These are phyloP conservation scores for Cepaea nemoralis DNA, from an alignment of 1,140 invertebrate genomes.

Conservation along the genomic window DNA sequence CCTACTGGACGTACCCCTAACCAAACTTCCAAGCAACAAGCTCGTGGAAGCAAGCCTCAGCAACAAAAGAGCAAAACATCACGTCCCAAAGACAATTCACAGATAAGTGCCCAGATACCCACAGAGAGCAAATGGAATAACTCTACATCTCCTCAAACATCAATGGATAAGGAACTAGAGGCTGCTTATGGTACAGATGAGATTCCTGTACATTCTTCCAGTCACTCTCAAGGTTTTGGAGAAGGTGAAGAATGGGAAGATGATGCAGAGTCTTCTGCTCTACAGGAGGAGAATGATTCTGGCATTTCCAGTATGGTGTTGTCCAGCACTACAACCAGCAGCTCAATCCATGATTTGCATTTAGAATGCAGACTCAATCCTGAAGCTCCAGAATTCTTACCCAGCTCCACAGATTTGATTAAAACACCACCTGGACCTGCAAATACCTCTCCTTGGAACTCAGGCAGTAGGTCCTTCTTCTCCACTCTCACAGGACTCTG, in stretches of 20 bases:
- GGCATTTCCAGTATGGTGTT: not conserved
- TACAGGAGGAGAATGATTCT: slow-evolving; percentile 40
- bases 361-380: slow-evolving; percentile 56
- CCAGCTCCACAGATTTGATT: slow-evolving; percentile 51
- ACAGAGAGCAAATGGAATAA: not conserved
- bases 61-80: slow-evolving; percentile 16
- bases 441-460: slow-evolving; percentile 41
- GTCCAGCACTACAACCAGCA: not conserved
- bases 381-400: slow-evolving; percentile 58
- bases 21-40: not conserved
- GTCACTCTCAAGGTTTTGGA: slow-evolving; percentile 43
- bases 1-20: slow-evolving; percentile 37
- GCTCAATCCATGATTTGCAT: slow-evolving; percentile 34
- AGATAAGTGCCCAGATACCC: not conserved
- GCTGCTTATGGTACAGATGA: not conserved
- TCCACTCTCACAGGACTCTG: slow-evolving; percentile 8
- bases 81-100: slow-evolving; percentile 13
- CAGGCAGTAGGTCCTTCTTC: slow-evolving; percentile 29
- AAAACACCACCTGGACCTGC: slow-evolving; percentile 47
- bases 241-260: slow-evolving; percentile 61
- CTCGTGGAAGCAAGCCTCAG: not conserved
- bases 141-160: not conserved
- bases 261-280: slow-evolving; percentile 48
- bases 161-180: not conserved
- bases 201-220: slow-evolving; percentile 23